A percentile compares a stretch with the other conserved stretches of the same genome.
Evolutionary conservation across 2,797 vertebrate species (phyloP).

Genomic region (Lagorchestes hirsutus): DNA sequence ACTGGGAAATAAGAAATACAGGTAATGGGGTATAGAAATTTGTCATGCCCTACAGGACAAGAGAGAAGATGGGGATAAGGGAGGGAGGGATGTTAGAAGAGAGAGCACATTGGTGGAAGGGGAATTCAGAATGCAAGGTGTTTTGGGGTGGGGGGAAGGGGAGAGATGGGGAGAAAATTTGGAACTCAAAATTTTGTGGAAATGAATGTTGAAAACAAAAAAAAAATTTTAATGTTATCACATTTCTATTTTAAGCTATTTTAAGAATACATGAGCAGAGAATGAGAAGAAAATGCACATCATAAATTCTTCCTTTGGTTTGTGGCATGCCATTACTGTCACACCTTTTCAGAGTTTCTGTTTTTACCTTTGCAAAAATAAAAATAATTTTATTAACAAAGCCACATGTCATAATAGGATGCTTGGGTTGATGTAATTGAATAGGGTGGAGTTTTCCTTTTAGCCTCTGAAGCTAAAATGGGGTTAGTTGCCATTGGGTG

Average conservation of each 20-base stretch:
- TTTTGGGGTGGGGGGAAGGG: too few relatives aligned
- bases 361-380: conserved; percentile 45
- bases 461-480: not conserved
- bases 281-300: not conserved
- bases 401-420: not conserved
- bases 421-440: not conserved
- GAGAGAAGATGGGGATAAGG: too few relatives aligned
- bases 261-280: conserved; percentile 24
- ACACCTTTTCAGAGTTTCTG: not conserved
- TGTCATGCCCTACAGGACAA: too few relatives aligned
- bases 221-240: not conserved
- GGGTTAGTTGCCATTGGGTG: not conserved
- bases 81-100: too few relatives aligned
- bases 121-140: too few relatives aligned
- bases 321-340: not conserved
- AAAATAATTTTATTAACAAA: conserved; percentile 34
- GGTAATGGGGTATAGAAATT: too few relatives aligned
- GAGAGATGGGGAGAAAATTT: too few relatives aligned
- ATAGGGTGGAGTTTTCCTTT: conserved; percentile 37
- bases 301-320: conserved; percentile 7
- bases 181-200: too few relatives aligned
- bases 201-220: too few relatives aligned
- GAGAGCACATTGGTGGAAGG: too few relatives aligned
- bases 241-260: conserved; percentile 4
- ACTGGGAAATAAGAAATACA: too few relatives aligned